Percentiles rank a stretch among this genome's conserved stretches.
Evolutionary conservation across 2,113 vertebrate genomes (phyloP).

Genomic region (Ciconia boyciana): DNA sequence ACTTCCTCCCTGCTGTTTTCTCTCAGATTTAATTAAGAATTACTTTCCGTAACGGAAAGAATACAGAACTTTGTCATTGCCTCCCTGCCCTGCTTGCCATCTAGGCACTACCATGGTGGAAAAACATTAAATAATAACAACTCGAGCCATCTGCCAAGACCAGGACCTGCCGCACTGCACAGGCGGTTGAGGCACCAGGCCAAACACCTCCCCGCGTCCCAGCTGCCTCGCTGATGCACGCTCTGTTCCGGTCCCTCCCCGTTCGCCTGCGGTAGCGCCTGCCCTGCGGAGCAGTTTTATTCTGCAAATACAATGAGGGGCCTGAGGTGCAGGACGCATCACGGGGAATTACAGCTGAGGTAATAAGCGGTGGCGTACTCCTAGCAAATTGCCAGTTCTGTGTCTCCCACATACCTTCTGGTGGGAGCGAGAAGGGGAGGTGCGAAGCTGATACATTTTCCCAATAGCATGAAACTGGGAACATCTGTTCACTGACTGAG

Average conservation of each 20-base stretch:
- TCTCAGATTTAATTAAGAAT: background rate
- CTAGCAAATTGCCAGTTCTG: background rate
- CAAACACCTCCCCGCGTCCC: background rate
- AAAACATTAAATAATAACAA: background rate
- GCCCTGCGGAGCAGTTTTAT: background rate
- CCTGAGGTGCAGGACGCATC: background rate
- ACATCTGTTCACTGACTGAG: background rate
- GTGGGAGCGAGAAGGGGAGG: background rate
- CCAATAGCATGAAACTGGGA: background rate
- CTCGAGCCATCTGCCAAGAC: background rate
- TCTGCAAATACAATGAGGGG: background rate
- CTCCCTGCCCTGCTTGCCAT: background rate
- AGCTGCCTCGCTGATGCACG: background rate
- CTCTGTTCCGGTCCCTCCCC: accelerated
- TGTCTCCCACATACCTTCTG: accelerated
- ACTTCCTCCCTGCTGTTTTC: background rate
- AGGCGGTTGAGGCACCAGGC: background rate
- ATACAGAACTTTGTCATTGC: background rate
- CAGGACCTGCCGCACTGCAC: background rate
- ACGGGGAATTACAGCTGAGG: background rate
- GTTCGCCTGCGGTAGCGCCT: accelerated
- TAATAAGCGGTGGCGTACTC: background rate
- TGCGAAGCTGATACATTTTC: accelerated
- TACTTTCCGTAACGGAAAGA: background rate
- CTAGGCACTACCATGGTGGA: background rate